Base-by-base conservation (phyloP, 2,888 invertebrate genomes). In the Choristoneura rosaceana region DNA sequence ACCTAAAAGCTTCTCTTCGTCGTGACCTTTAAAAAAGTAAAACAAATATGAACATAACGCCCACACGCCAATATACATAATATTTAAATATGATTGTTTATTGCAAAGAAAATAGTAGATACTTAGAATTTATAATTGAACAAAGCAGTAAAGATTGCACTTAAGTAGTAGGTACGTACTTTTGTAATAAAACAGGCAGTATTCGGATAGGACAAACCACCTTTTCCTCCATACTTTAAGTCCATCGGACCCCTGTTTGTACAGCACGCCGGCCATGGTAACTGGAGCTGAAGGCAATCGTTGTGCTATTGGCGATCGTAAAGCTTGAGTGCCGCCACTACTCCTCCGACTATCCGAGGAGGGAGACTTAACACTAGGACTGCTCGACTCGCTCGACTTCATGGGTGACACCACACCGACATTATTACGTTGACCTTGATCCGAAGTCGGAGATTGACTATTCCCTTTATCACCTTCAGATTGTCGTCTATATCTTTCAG, bases 201-300 rank as follows among this genome's bases (percentile, higher is more conserved):
- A 98, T 87, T 99, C 98, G 43, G 98, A 97, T 70, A 99, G 94
- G 55, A 99, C 98, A 92, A 98, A 98, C 98, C 98, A 99, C 74
- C 98, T 95, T 86, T 97, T 98, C 86, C 98, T 97, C 98, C 99
- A 99, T 58, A 98, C 96, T 95, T 98, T 98, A 3, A 99, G 94
- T 8, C 98, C 98, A 84, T 98, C 98, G 47, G 98, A 98, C 68
- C 98, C 98, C 93, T 98, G 98, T 86, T 98, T 98, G 89, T 98
- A 97, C 64, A 99, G 93, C 96, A 98, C 98, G 25, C 98, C 98
- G 79, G 97, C 96, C 82, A 98, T 95, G 0, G 98, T 96, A 9
- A 98, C 98, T 8, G 97, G 97, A 0, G 98, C 97, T 59, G 97
- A 96, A n/a, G 96, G 95, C 73, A 97, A 96, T 75, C 98, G 95